Conservation (phyloP, 2,797 vertebrate genomes). For the Crypturellus tataupa region DNA sequence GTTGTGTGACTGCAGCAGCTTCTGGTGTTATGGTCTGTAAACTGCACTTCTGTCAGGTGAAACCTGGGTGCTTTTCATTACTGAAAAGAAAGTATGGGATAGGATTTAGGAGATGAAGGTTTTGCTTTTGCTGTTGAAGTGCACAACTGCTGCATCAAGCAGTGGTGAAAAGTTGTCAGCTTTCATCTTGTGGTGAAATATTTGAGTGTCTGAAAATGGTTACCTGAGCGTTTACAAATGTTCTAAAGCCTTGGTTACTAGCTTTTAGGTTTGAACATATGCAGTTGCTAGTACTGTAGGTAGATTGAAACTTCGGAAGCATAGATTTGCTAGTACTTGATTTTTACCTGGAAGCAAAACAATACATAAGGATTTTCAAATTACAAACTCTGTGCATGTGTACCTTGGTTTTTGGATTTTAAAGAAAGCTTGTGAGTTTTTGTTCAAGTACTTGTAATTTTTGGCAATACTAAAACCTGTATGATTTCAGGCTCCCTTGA, state of each 20-base stretch:
- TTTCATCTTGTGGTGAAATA: not conserved
- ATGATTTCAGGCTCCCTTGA: not conserved
- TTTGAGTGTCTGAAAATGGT: not conserved
- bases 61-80: not conserved
- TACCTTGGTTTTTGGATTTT: not conserved
- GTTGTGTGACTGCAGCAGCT: conserved; percentile 47
- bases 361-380: not conserved
- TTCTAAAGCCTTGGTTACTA: not conserved
- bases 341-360: not conserved
- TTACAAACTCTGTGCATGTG: not conserved
- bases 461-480: not conserved
- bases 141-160: not conserved
- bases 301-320: not conserved
- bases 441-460: not conserved
- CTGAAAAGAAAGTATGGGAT: not conserved
- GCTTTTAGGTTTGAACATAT: not conserved
- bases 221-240: not conserved
- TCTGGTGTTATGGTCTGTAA: conserved; percentile 48
- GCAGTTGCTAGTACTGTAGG: not conserved
- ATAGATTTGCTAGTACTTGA: not conserved
- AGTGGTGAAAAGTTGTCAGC: not conserved
- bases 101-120: not conserved
- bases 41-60: conserved; percentile 30
- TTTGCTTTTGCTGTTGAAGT: not conserved
- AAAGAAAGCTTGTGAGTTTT: not conserved